Conservation (phyloP, 2,797 vertebrate species). For the Heteromormyrus szaboi region DNA sequence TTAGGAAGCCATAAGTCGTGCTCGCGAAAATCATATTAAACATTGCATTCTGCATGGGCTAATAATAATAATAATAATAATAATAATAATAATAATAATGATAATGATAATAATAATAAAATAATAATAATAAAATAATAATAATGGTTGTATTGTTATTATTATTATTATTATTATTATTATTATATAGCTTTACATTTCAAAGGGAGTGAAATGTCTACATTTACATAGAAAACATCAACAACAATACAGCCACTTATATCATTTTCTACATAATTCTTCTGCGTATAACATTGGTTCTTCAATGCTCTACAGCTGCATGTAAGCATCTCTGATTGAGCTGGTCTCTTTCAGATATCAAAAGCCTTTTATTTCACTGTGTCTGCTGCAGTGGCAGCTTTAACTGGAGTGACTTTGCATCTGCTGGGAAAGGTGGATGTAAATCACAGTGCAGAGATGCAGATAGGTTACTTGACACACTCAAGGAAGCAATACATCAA, state of each 20-base stretch:
- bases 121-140: not conserved
- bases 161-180: not conserved
- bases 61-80: not conserved
- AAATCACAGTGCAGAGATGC: slow-evolving; percentile 21
- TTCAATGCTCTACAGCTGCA: not conserved
- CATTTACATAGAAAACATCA: not conserved
- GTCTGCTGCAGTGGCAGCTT: not conserved
- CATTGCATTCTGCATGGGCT: not conserved
- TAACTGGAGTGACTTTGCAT: not conserved
- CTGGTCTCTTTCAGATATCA: not conserved
- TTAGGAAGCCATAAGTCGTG: not conserved
- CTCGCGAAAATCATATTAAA: not conserved
- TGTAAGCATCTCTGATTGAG: not conserved
- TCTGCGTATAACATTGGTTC: not conserved
- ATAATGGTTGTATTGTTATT: not conserved
- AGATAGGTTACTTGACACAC: slow-evolving; percentile 16
- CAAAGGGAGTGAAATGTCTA: not conserved
- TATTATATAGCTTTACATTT: not conserved
- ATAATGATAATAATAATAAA: not conserved
- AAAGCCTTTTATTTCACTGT: not conserved
- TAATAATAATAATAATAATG: not conserved
- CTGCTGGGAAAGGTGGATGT: slow-evolving; percentile 2
- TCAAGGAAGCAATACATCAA: slow-evolving; percentile 23
- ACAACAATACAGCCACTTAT: not conserved
- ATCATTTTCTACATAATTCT: not conserved